Base-by-base conservation (phyloP, 2,113 vertebrate genomes). In the Apodemus sylvaticus region DNA sequence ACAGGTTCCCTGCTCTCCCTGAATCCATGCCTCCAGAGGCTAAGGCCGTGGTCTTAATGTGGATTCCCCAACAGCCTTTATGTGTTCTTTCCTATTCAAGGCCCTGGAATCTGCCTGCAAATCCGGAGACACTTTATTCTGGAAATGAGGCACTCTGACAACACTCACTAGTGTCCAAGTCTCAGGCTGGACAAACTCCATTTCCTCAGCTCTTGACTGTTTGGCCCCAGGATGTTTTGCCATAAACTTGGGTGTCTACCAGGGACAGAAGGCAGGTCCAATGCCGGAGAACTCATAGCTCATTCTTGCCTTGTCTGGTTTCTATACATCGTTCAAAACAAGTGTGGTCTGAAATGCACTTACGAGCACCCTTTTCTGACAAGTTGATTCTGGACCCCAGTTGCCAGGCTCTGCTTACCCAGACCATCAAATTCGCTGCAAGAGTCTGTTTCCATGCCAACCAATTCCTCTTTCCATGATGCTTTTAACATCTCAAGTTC, bases 101-200 rank as follows among this genome's bases (percentile, higher is more conserved):
- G 58, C 82, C 91, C 85, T 89, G 78, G 51, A 26, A 45, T 42
- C 45, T 90, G 78, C 71, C 81, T 94, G 51, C 42, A 94, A 96
- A 51, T 70, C 70, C 81, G 95, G 39, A 94, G 73, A 82, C 26
- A 77, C 0, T 22, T 93, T 92, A 85, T 76, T 92, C 71, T 89
- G 78, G 90, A 29, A 96, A 51, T 89, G 48, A 78, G 68, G 91
- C 17, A 39, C 68, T 86, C 51, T 6, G 86, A 17, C 86, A 94
- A 66, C 78, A 89, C 79, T 78, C 53, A 91, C 73, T 64, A 86
- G 51, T 85, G 53, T 39, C 66, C 73, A 93, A 45, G 70, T 51
- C 92, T 55, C 86, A 86, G 24, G 20, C 36, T 70, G 64, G 60
- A 86, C 51, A 48, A 66, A 86, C 19, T 77, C 48, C 71, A 55